Evolutionary conservation across 2,888 invertebrate species (phyloP).

Genomic region (Dorcus parallelipipedus): DNA sequence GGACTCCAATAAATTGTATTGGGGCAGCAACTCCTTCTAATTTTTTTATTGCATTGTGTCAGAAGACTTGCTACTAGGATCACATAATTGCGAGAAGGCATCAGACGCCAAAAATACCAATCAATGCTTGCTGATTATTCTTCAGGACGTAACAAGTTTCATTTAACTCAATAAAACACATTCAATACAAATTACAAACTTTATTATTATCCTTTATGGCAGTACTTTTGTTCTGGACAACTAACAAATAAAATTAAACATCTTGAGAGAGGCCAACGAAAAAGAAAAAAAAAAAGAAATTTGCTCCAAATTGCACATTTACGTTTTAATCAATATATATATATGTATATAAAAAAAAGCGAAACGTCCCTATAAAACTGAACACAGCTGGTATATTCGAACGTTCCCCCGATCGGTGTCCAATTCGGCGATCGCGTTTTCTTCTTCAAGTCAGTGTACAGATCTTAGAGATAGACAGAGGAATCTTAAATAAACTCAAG

Average conservation of each 20-base stretch:
- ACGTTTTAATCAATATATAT: conserved; percentile 13
- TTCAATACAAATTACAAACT: conserved; percentile 15
- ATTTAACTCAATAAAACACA: not conserved
- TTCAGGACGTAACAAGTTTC: too few relatives aligned
- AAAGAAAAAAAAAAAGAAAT: conserved; percentile 4
- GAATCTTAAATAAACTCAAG: not conserved
- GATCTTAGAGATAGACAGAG: conserved; percentile 5
- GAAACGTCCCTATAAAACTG: conserved; percentile 24
- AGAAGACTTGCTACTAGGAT: too few relatives aligned
- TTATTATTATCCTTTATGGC: conserved; percentile 19
- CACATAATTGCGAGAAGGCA: too few relatives aligned
- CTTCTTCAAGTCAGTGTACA: conserved; percentile 7
- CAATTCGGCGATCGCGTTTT: conserved; percentile 5
- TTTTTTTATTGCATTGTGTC: too few relatives aligned
- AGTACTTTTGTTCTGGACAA: conserved; percentile 12
- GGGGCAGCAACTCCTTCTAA: too few relatives aligned
- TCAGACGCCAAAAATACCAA: too few relatives aligned
- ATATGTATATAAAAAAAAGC: conserved; percentile 11
- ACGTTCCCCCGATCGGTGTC: conserved; percentile 9
- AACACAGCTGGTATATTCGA: conserved; percentile 27
- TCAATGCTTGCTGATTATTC: too few relatives aligned
- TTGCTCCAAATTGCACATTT: conserved; percentile 12
- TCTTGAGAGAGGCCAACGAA: conserved; percentile 5
- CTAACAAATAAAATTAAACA: conserved; percentile 10
- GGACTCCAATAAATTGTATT: too few relatives aligned